These are phyloP conservation scores for Hippocampus barbouri DNA, from an alignment of 2,113 vertebrate species.

Conservation along the genomic window DNA sequence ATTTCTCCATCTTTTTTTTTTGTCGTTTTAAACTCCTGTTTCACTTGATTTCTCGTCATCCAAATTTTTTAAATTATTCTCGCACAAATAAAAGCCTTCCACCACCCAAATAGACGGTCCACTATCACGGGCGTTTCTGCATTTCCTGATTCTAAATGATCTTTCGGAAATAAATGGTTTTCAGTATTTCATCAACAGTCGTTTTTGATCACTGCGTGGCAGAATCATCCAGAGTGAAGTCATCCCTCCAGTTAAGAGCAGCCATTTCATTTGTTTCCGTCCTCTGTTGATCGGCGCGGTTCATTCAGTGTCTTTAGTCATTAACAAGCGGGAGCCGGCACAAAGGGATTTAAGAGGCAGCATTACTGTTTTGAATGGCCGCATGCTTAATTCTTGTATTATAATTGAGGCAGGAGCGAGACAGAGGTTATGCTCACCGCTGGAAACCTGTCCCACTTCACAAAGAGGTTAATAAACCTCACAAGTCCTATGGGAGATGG, in stretches of 20 bases:
- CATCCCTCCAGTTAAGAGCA: constrained; percentile 38
- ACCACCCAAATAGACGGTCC: too few species aligned
- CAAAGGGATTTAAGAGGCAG: constrained; percentile 77
- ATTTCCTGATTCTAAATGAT: not conserved
- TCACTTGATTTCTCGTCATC: too few species aligned
- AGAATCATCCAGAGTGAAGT: constrained; percentile 21
- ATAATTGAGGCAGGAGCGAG: constrained; percentile 78
- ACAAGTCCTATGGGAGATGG: constrained; percentile 81
- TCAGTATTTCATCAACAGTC: too few species aligned
- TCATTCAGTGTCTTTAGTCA: constrained; percentile 73
- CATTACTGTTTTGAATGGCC: constrained; percentile 73
- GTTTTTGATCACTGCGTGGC: constrained; percentile 18
- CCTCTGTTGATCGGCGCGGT: constrained; percentile 55
- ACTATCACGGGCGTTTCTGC: too few species aligned
- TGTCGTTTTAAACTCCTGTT: too few species aligned
- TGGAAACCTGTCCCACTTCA: constrained; percentile 80
- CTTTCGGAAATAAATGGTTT: not conserved
- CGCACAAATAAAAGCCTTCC: too few species aligned
- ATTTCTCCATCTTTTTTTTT: too few species aligned
- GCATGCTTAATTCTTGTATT: constrained; percentile 83
- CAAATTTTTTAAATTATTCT: too few species aligned
- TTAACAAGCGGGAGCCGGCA: constrained; percentile 71
- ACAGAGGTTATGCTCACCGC: constrained; percentile 79
- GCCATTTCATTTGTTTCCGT: constrained; percentile 59
- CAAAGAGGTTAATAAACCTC: constrained; percentile 79